These are phyloP conservation scores for cat (Felis catus) DNA, from an alignment of 2,113 vertebrate genomes.

Conservation along the genomic window DNA sequence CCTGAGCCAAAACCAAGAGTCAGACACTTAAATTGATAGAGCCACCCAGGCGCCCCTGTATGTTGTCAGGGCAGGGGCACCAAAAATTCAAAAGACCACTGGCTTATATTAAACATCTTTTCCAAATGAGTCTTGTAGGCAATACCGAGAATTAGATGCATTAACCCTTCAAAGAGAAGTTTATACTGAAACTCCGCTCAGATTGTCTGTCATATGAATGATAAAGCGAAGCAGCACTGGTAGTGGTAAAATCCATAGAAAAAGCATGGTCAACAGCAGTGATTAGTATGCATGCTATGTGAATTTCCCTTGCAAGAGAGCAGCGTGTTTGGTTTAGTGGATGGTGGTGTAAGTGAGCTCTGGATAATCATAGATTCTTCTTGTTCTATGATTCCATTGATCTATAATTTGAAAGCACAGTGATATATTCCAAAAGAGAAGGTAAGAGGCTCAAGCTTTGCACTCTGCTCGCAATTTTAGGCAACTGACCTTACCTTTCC, in stretches of 20 bases:
- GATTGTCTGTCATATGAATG: slow-evolving; percentile 60
- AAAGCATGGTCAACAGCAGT: background rate
- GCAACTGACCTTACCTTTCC: background rate
- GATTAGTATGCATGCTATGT: background rate
- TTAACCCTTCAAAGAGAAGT: background rate
- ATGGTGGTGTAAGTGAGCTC: background rate
- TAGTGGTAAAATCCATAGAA: slow-evolving; percentile 20
- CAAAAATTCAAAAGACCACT: background rate
- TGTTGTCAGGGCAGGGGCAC: too few relatives aligned
- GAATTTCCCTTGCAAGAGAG: background rate
- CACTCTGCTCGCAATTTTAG: background rate
- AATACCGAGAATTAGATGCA: background rate
- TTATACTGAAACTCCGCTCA: slow-evolving; percentile 50
- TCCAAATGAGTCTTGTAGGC: background rate
- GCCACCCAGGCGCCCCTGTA: too few relatives aligned
- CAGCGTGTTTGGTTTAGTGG: background rate
- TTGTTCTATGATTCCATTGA: background rate
- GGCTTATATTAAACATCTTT: background rate
- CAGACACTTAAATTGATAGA: too few relatives aligned
- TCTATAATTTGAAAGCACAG: slow-evolving; percentile 3
- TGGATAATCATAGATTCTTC: background rate
- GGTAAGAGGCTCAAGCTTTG: background rate
- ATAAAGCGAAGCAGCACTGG: background rate
- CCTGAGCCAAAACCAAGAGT: too few relatives aligned
- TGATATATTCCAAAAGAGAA: background rate